These are phyloP conservation scores for Standfussiana lucernea DNA, from an alignment of 2,888 invertebrate species.

Conservation along the genomic window DNA sequence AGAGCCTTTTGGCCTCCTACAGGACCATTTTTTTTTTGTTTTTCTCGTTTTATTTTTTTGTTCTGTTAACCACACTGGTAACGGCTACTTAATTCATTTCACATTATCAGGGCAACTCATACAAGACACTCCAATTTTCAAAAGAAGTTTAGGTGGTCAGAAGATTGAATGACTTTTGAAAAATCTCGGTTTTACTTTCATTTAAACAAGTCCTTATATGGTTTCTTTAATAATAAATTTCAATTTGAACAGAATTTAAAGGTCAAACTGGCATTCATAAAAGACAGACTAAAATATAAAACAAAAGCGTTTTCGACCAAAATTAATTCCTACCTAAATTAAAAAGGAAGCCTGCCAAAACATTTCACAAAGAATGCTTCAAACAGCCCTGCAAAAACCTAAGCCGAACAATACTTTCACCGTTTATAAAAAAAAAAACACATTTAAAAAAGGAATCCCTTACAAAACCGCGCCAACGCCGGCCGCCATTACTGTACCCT, in stretches of 20 bases:
- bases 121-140: too few species aligned
- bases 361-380: background rate
- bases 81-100: too few species aligned
- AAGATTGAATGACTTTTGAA: too few species aligned
- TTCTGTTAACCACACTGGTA: too few species aligned
- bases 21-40: too few species aligned
- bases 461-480: slow-evolving; percentile 38
- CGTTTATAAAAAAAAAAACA: slow-evolving; percentile 41
- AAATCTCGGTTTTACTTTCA: background rate
- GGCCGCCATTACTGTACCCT: slow-evolving; percentile 54
- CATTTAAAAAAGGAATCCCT: slow-evolving; percentile 48
- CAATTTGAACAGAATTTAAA: background rate
- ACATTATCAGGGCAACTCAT: too few species aligned
- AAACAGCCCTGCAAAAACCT: background rate
- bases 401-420: slow-evolving; percentile 8
- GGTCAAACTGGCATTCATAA: background rate
- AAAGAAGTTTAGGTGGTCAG: too few species aligned
- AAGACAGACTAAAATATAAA: background rate
- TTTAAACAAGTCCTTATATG: background rate
- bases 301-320: background rate
- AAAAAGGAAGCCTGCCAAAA: background rate
- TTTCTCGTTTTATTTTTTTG: too few species aligned
- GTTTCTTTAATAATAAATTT: background rate
- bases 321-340: background rate
- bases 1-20: too few species aligned